Conservation (phyloP, 1,140 invertebrate genomes). For the Lithobius niger region DNA sequence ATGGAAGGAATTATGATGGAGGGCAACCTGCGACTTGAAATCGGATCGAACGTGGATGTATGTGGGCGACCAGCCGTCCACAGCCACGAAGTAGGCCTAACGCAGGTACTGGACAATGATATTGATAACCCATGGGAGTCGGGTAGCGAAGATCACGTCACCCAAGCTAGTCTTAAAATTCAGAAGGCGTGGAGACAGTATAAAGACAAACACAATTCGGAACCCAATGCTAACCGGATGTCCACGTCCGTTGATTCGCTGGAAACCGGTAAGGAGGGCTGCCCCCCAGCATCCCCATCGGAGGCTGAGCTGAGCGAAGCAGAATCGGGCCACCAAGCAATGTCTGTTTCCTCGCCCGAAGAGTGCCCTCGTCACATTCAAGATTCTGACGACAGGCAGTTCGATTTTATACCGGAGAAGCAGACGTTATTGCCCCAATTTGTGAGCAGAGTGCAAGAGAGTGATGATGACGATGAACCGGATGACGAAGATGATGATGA, state of each 20-base stretch:
- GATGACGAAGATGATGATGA: neutral
- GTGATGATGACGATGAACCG: neutral
- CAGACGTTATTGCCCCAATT: neutral
- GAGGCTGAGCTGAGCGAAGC: slow-evolving; percentile 5
- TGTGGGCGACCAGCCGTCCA: no score
- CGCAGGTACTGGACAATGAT: no score
- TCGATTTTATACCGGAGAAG: no score
- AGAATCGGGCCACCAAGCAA: neutral
- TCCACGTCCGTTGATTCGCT: neutral
- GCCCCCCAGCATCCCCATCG: neutral
- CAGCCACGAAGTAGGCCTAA: no score
- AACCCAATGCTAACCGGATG: neutral
- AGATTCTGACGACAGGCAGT: neutral
- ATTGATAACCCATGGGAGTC: no score
- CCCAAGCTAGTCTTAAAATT: no score
- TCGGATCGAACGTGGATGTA: no score
- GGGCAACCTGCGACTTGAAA: no score
- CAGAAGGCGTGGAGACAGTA: neutral
- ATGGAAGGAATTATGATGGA: no score
- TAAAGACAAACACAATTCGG: neutral
- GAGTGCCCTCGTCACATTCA: neutral
- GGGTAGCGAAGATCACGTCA: no score
- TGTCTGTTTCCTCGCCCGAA: slow-evolving; percentile 7
- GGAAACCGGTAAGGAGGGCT: neutral
- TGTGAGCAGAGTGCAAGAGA: neutral